Percentiles rank a stretch among this genome's conserved stretches.
Evolutionary conservation across 2,797 vertebrate genomes (phyloP).

Genomic region (Smutsia temminckii): DNA sequence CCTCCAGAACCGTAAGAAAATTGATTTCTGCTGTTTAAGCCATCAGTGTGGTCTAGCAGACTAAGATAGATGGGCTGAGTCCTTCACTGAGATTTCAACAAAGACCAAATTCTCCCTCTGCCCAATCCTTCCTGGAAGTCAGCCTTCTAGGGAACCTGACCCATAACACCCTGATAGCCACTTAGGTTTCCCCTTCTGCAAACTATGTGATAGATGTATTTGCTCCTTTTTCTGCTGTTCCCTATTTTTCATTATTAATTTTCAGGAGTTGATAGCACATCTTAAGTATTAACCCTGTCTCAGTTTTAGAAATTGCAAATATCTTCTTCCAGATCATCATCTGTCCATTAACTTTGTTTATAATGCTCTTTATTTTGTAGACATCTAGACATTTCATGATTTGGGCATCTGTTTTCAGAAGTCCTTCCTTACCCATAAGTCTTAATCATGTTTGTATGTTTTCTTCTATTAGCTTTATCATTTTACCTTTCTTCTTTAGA

Average conservation of each 20-base stretch:
- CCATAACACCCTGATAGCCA: neutral
- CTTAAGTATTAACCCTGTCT: neutral
- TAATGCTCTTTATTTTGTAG: neutral
- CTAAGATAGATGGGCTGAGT: neutral
- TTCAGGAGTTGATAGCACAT: neutral
- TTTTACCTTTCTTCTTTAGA: constrained; percentile 14
- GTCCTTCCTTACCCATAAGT: neutral
- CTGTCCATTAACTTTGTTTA: neutral
- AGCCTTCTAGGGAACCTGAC: neutral
- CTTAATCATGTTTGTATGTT: neutral
- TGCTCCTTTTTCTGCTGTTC: neutral
- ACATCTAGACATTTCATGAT: neutral
- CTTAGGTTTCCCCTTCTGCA: neutral
- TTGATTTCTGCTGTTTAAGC: neutral
- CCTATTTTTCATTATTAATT: neutral
- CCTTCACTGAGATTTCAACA: neutral
- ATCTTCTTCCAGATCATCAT: neutral
- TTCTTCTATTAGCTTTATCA: neutral
- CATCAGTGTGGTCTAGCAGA: neutral
- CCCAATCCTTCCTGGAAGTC: neutral
- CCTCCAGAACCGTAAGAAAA: neutral
- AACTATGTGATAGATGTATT: neutral
- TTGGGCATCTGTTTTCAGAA: neutral
- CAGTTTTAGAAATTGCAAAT: neutral
- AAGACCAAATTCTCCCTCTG: neutral